Evolutionary conservation across 2,888 invertebrate species (phyloP).

Genomic region (Sinodicranocentrus sp.): DNA sequence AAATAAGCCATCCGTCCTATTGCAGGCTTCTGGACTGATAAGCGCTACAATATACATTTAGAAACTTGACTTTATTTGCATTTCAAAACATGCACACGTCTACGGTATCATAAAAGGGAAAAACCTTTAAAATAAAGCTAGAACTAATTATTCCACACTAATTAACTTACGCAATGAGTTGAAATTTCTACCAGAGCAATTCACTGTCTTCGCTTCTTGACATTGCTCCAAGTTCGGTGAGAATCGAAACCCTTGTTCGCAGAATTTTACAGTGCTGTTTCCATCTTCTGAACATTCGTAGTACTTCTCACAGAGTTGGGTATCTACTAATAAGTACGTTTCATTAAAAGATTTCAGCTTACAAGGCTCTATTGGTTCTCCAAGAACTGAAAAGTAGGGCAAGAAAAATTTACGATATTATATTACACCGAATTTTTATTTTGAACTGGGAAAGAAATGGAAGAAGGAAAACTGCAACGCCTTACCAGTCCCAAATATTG

Average conservation of each 20-base stretch:
- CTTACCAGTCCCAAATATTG: slow-evolving; percentile 59
- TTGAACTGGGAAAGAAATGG: too few species aligned
- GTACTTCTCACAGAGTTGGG: slow-evolving; percentile 51
- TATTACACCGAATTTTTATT: neutral
- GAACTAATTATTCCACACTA: neutral
- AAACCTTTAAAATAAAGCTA: neutral
- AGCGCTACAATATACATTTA: too few species aligned
- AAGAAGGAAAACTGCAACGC: too few species aligned
- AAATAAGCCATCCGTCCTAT: slow-evolving; percentile 66
- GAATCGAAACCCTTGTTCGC: slow-evolving; percentile 28
- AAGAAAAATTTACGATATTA: neutral
- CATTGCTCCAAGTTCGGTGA: slow-evolving; percentile 19
- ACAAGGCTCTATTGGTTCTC: slow-evolving; percentile 34
- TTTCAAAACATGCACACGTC: too few species aligned
- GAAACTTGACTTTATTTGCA: too few species aligned
- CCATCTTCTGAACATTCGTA: slow-evolving; percentile 44
- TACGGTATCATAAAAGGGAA: too few species aligned
- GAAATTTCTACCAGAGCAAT: slow-evolving; percentile 38
- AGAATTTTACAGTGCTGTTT: neutral
- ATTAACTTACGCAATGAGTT: neutral
- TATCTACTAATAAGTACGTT: slow-evolving; percentile 44
- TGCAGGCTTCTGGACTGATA: slow-evolving; percentile 57
- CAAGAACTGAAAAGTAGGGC: neutral
- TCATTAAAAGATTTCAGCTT: slow-evolving; percentile 46
- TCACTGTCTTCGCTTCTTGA: slow-evolving; percentile 16